These are phyloP conservation scores for Oikopleura albicans DNA, from an alignment of 23 tunicate genomes.

Conservation along the genomic window DNA sequence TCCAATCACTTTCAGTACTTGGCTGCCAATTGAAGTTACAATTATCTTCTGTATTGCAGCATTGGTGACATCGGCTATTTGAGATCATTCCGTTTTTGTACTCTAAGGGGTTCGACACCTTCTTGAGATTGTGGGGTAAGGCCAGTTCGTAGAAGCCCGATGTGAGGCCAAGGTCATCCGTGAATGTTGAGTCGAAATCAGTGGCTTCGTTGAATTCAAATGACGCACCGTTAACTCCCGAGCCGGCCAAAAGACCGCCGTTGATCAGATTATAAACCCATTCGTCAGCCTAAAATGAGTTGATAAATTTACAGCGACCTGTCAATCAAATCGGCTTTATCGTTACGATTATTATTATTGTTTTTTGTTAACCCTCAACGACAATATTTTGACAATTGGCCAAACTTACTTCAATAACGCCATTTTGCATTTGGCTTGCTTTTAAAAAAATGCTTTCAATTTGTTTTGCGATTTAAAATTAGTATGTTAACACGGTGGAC, in stretches of 20 bases:
- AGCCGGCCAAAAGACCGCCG: not conserved
- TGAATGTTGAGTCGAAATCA: not conserved
- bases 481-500: too few species aligned
- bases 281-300: not conserved
- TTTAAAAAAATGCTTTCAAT: too few species aligned
- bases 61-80: not conserved
- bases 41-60: not conserved
- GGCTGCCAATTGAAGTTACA: constrained; percentile 13
- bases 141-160: not conserved
- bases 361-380: too few species aligned
- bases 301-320: too few species aligned
- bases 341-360: too few species aligned
- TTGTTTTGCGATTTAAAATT: too few species aligned
- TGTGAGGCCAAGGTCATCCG: not conserved
- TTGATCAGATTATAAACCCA: not conserved
- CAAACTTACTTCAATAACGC: too few species aligned
- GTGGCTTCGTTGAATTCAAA: not conserved
- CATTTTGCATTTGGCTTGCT: too few species aligned
- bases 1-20: not conserved
- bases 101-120: not conserved
- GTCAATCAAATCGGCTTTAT: too few species aligned
- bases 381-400: too few species aligned
- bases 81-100: not conserved
- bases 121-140: not conserved
- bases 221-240: not conserved